phyloP scores from a whole-genome alignment of 2,888 invertebrate genomes.

The Malacosoma neustria region DNA sequence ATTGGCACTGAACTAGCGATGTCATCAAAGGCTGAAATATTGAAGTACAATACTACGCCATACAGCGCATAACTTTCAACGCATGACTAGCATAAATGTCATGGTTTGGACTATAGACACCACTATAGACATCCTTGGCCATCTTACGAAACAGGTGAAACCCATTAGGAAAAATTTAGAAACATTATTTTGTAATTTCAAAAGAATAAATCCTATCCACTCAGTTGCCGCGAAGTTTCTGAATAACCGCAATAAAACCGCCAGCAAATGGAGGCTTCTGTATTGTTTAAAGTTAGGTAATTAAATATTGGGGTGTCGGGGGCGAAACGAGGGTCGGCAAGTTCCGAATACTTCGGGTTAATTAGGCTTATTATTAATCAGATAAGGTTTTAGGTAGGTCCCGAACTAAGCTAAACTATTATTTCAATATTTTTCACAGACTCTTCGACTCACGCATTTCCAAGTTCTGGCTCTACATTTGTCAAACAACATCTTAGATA shows the following conservation, averaged over 20 bases:
- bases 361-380: background rate
- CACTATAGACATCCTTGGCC: too few relatives aligned
- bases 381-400: background rate
- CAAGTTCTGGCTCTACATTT: too few relatives aligned
- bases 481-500: too few relatives aligned
- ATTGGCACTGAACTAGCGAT: too few relatives aligned
- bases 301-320: background rate
- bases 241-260: slow-evolving; percentile 6
- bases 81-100: too few relatives aligned
- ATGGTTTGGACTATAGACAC: too few relatives aligned
- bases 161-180: background rate
- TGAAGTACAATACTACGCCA: too few relatives aligned
- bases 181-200: background rate
- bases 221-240: slow-evolving; percentile 6
- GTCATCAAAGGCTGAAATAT: too few relatives aligned
- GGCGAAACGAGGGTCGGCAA: slow-evolving; percentile 3
- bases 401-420: too few relatives aligned
- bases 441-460: too few relatives aligned
- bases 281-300: background rate
- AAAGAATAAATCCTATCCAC: background rate
- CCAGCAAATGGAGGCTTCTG: background rate
- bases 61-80: too few relatives aligned
- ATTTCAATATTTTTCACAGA: too few relatives aligned
- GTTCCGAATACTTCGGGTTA: background rate
- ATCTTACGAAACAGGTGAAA: background rate